Evolutionary conservation across 2,113 vertebrate genomes (phyloP).

Genomic region (Mus musculus): GRCm39 chr3:119085501-119086000

Average conservation of each 20-base stretch:
- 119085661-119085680: neutral
- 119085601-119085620: neutral
- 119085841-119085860: neutral
- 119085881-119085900: neutral
- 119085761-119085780: neutral
- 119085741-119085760: neutral
- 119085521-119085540: neutral
- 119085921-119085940: no score
- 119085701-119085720: neutral
- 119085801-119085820: neutral
- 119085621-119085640: neutral
- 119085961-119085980: neutral
- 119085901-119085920: neutral
- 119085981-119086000: neutral
- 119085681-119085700: neutral
- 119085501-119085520: neutral
- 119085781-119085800: neutral
- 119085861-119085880: neutral
- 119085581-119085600: neutral
- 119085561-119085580: neutral
- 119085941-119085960: neutral
- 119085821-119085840: neutral
- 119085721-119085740: neutral
- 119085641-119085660: neutral
- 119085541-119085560: neutral